Percentiles rank a stretch among this genome's conserved stretches.
Evolutionary conservation across 2,888 invertebrate species (phyloP).

Genomic region (Mylabris sibirica): DNA sequence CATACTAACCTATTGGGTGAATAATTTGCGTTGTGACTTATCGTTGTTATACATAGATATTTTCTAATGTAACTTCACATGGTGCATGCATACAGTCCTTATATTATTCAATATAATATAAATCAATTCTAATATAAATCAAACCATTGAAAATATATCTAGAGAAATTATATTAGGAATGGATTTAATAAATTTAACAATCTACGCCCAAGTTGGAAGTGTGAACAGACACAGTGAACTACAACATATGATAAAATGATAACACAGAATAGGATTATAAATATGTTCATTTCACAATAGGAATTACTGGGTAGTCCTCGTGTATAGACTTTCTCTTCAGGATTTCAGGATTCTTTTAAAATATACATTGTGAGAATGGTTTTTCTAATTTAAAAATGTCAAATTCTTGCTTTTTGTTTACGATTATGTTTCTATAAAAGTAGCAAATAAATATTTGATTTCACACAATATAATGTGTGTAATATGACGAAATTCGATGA

Average conservation of each 20-base stretch:
- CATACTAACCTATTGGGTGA: neutral
- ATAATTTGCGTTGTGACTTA: conserved; percentile 11
- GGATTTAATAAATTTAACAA: neutral
- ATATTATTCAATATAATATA: neutral
- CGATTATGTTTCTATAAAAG: too few relatives aligned
- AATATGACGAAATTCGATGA: neutral
- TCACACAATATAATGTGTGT: neutral
- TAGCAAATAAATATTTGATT: neutral
- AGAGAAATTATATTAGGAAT: neutral
- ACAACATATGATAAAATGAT: conserved; percentile 4
- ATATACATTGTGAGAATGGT: neutral
- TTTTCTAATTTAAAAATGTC: too few relatives aligned
- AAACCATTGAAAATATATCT: neutral
- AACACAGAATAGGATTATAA: neutral
- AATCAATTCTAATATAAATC: conserved; percentile 4
- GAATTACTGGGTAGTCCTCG: neutral
- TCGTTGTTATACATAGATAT: neutral
- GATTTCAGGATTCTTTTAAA: neutral
- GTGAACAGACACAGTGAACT: neutral
- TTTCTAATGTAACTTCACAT: conserved; percentile 9
- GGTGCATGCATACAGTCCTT: neutral
- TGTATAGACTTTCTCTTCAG: neutral
- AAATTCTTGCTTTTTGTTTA: too few relatives aligned
- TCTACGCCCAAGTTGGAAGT: conserved; percentile 1
- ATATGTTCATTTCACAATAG: neutral